These are phyloP conservation scores for Esox masquinongy DNA, from an alignment of 2,797 vertebrate genomes.

Conservation along the genomic window DNA sequence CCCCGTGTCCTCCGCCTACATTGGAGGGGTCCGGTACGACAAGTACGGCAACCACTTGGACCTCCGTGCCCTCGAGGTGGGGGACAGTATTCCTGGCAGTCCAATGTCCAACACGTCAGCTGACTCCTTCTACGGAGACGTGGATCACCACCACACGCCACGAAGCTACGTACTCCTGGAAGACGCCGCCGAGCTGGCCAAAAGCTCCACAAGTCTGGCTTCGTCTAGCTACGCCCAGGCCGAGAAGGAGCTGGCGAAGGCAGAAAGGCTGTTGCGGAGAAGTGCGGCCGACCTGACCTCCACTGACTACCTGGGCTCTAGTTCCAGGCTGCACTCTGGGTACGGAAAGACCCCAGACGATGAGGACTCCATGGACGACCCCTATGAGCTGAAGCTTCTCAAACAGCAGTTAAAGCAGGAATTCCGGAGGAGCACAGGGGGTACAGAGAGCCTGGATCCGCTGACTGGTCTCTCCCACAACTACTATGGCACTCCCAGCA, in stretches of 20 bases:
- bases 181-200: constrained; percentile 92
- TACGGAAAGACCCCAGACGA: constrained; percentile 90
- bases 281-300: constrained; percentile 86
- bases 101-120: constrained; percentile 95
- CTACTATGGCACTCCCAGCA: constrained; percentile 84
- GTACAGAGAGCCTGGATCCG: constrained; percentile 88
- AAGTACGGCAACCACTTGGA: constrained; percentile 90
- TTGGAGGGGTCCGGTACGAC: constrained; percentile 87
- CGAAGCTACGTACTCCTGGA: constrained; percentile 94
- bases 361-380: constrained; percentile 97
- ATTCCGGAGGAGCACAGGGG: constrained; percentile 89
- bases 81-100: constrained; percentile 86
- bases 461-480: constrained; percentile 90
- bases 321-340: constrained; percentile 85
- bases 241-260: constrained; percentile 93
- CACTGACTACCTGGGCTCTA: constrained; percentile 91
- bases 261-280: constrained; percentile 87
- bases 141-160: constrained; percentile 87
- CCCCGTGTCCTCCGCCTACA: constrained; percentile 78
- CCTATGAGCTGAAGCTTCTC: constrained; percentile 95
- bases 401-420: constrained; percentile 99
- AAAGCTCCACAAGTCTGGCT: constrained; percentile 84
- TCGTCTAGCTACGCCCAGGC: constrained; percentile 90
- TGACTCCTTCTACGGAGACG: constrained; percentile 94
- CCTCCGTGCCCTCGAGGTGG: constrained; percentile 89